Conservation (phyloP, 2,113 vertebrate genomes). For the Heteronetta atricapilla region DNA sequence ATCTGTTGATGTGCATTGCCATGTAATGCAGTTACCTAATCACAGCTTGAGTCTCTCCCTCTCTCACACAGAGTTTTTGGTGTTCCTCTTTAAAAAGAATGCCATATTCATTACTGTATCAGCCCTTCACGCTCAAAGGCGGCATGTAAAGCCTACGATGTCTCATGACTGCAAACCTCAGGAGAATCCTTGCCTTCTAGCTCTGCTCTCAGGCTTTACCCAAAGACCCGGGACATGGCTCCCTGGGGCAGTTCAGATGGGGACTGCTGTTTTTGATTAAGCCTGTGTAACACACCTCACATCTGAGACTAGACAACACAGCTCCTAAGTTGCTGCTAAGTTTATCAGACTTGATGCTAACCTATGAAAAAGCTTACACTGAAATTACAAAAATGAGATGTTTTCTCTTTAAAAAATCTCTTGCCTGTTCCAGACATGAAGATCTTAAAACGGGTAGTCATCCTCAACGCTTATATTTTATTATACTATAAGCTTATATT, state of each 20-base stretch:
- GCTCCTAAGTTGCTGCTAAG: background rate
- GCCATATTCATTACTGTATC: background rate
- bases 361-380: background rate
- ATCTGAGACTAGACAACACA: background rate
- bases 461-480: background rate
- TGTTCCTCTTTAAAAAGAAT: background rate
- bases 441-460: background rate
- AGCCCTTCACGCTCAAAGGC: background rate
- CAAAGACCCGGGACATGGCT: background rate
- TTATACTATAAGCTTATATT: background rate
- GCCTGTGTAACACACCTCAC: background rate
- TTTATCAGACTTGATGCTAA: slow-evolving; percentile 11
- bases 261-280: background rate
- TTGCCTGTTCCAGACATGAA: background rate
- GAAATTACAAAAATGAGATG: background rate
- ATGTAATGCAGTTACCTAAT: background rate
- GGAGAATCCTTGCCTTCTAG: background rate
- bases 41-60: background rate
- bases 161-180: background rate
- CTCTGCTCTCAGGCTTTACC: background rate
- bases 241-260: background rate
- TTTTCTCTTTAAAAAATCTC: background rate
- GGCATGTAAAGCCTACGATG: background rate
- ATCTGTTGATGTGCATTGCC: background rate
- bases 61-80: background rate